Conservation (phyloP, 2,888 invertebrate species). For the Caenorhabditis wallacei region DNA sequence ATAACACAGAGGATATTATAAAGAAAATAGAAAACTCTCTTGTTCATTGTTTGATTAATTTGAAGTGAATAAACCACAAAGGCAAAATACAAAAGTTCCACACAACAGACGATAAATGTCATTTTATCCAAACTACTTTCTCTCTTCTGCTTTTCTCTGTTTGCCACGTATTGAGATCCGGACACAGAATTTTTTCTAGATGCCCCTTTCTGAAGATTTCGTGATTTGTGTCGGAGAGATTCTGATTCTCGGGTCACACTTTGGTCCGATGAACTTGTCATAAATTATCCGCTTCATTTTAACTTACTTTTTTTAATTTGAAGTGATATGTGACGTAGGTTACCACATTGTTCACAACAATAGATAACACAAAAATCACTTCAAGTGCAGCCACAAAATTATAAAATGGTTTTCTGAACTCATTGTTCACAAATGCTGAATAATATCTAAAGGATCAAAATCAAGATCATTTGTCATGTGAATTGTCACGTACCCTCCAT, state of each 20-base stretch:
- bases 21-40: conserved; percentile 59
- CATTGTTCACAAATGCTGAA: conserved; percentile 37
- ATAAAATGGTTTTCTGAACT: conserved; percentile 50
- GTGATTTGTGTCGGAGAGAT: not conserved
- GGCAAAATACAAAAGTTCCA: conserved; percentile 59
- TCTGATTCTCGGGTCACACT: not conserved
- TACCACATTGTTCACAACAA: conserved; percentile 46
- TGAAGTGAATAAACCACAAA: conserved; percentile 52
- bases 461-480: not conserved
- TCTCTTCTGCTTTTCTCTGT: conserved; percentile 46
- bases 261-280: not conserved
- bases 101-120: conserved; percentile 55
- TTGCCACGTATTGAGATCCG: conserved; percentile 14
- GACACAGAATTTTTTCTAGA: conserved; percentile 14
- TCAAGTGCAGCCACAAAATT: conserved; percentile 40
- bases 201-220: conserved; percentile 6
- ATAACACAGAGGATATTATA: conserved; percentile 57
- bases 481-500: conserved; percentile 42
- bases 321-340: conserved; percentile 20
- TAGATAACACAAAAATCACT: conserved; percentile 42
- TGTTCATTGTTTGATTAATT: conserved; percentile 54
- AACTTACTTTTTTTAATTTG: conserved; percentile 28
- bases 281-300: not conserved
- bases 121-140: conserved; percentile 55
- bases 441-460: conserved; percentile 43